Evolutionary conservation across 2,113 vertebrate genomes (phyloP), one percentile per base, ranked within the genome.

Genomic region (Periophthalmodon schlosseri): DNA sequence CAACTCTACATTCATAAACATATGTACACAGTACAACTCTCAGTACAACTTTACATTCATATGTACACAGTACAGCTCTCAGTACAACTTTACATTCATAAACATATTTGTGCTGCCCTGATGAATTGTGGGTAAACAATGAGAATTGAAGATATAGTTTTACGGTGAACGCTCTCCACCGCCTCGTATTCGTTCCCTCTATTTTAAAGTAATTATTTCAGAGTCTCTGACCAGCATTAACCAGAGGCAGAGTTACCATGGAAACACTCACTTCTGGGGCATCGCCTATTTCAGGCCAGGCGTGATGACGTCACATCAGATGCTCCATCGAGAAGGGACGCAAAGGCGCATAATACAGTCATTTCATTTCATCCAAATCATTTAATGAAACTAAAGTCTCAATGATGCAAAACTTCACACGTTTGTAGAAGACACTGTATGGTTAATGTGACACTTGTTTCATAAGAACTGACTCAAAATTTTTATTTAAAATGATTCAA

Each of bases 181-280:
- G 23, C 54, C 50, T 58, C 72, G 79, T 70, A 74, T 77, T 77
- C 69, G 60, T 39, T 67, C 77, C 81, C 83, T 49, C 82, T 84
- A 79, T 85, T 84, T 77, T 80, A 84, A 81, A 82, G 80, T 87
- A 88, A 89, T 91, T 83, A 89, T 86, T 85, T 84, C 70, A 85
- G 81, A 86, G 71, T 69, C 73, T 79, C 72, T 68, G 11, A 84
- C 81, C 84, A 79, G 83, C 78, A 76, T 84, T 87, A 82, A 84
- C 57, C 34, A 77, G 86, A 91, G 81, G 82, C 80, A 72, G 80
- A n/a, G 88, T 93, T 90, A 86, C 77, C 88, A 91, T 90, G 88
- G 91, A 89, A 88, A 93, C 90, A 50, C 75, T 69, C 74, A 78
- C 79, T 79, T 83, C 67, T 84, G 85, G 72, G 85, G 83, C 69